These are phyloP conservation scores for Ctenomys sociabilis DNA, from an alignment of 2,113 vertebrate species.

Conservation along the genomic window DNA sequence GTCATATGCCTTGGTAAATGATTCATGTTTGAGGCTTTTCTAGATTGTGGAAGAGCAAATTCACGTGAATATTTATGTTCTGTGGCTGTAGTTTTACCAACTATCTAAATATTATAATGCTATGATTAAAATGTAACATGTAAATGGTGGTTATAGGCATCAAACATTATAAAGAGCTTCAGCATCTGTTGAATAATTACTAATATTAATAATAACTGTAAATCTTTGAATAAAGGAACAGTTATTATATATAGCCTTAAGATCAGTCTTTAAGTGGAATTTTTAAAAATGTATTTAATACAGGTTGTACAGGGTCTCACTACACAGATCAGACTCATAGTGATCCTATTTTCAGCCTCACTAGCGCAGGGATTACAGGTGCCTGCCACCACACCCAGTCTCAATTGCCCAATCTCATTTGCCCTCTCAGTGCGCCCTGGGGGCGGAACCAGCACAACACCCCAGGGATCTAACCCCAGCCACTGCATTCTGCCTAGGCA, in stretches of 20 bases:
- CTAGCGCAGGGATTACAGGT: no score
- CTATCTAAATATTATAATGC: constrained; percentile 38
- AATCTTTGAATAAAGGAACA: not conserved
- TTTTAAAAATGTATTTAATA: not conserved
- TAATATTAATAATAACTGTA: not conserved
- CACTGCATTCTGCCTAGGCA: no score
- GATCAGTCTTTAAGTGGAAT: not conserved
- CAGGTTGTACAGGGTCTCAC: no score
- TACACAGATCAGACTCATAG: no score
- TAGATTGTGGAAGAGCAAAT: constrained; percentile 19
- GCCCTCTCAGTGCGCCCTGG: no score
- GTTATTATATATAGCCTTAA: not conserved
- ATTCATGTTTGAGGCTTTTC: constrained; percentile 19
- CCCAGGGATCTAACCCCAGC: no score
- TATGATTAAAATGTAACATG: not conserved
- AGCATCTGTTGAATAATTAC: constrained; percentile 15
- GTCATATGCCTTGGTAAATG: not conserved
- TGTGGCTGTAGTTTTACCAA: constrained; percentile 24
- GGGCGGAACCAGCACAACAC: no score
- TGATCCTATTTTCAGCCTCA: no score
- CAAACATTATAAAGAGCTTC: not conserved
- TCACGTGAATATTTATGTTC: not conserved
- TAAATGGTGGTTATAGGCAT: not conserved
- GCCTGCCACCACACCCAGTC: no score
- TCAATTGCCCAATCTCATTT: no score